Base-by-base conservation (phyloP, 2,888 invertebrate species). In the Cheilosia pagana region DNA sequence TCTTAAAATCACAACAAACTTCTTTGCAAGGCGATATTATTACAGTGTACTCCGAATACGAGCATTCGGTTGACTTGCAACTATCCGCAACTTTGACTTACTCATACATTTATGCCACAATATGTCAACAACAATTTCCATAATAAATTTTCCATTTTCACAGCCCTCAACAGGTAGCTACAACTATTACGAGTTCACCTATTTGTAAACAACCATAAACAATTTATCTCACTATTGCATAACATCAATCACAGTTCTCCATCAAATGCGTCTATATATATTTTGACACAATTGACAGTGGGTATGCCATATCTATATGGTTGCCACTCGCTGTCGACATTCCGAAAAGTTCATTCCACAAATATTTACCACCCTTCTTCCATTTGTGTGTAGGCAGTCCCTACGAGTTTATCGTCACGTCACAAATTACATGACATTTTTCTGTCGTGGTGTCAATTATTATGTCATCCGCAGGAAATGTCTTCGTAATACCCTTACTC, bases 401-500 rank as follows among this genome's bases (percentile, higher is more conserved):
- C 10, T 48, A 21, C 16, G 21, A 19, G 21, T 31, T 25, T 23
- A 68, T 67, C 52, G 41, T 10, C 53, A 68, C 23, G 67, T 77
- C 60, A 76, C 52, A 68, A 52, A 57, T 77, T 77, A 77, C 76
- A 77, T 78, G 72, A 78, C 67, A 78, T 50, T 68, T 72, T 67
- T 50, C 35, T 74, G 72, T 72, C 71, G 31, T n/a, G 45, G 57
- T 78, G 74, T 63, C 62, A 57, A 50, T 60, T 74, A 62, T 77
- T 82, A 77, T 82, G 67, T 82, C 77, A 83, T 72, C 55, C 39
- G 25, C 25, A 48, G 60, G 60, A 53, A 71, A 71, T 78, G 60
- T 68, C 60, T 67, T 50, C 39, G 23, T 35, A 50, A 52, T 52
- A 45, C 23, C 31, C 19, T n/a, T 21, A 52, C 8, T 28, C 28